A percentile compares a stretch with the other conserved stretches of the same genome.
Conservation (phyloP, 2,113 vertebrate genomes). For the Megaceryle torquata region DNA sequence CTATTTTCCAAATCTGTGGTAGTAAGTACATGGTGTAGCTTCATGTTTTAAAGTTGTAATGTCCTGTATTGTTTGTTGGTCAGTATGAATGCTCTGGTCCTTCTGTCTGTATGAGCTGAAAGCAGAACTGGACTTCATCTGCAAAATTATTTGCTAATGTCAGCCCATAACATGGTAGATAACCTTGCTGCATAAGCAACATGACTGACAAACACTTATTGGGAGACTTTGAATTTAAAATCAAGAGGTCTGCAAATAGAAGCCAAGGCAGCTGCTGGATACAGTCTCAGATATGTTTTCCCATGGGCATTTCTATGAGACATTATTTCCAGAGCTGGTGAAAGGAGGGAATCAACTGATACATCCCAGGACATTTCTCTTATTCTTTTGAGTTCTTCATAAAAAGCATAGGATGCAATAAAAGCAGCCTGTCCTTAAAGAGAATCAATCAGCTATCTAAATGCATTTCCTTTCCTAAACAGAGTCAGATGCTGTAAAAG, state of each 20-base stretch:
- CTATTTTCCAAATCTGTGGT: background rate
- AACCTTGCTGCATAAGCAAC: background rate
- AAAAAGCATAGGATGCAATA: conserved; percentile 13
- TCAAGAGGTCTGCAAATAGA: background rate
- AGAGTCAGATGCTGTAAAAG: conserved; percentile 39
- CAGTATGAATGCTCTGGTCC: background rate
- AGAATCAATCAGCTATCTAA: conserved; percentile 39
- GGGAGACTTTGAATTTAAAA: background rate
- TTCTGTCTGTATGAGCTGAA: background rate
- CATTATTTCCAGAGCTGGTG: background rate
- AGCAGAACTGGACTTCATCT: background rate
- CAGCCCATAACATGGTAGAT: background rate
- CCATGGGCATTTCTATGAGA: conserved; percentile 6
- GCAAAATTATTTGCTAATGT: background rate
- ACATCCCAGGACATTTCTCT: background rate
- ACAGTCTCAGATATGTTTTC: background rate
- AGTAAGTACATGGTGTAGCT: background rate
- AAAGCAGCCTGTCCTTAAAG: conserved; percentile 7
- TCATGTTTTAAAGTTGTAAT: background rate
- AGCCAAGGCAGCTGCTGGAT: background rate
- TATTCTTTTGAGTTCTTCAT: background rate
- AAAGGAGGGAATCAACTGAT: conserved; percentile 23
- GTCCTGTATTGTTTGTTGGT: background rate
- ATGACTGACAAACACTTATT: background rate
- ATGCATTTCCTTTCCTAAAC: conserved; percentile 42